Evolutionary conservation across 2,113 vertebrate genomes (phyloP).

Genomic region (Struthio camelus): DNA sequence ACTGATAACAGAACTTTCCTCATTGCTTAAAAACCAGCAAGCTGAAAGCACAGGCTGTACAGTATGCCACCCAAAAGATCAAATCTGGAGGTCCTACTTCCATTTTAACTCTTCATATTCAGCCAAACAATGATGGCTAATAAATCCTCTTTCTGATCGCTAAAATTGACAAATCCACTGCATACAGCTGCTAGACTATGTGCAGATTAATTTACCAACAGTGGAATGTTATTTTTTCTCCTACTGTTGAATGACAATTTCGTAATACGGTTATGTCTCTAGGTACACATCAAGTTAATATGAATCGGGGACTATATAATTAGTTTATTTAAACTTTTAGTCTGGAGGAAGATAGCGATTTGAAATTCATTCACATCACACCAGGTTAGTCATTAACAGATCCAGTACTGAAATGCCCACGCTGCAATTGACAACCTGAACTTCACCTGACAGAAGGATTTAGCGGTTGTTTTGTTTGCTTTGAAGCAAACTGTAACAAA

Average conservation of each 20-base stretch:
- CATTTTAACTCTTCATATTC: background rate
- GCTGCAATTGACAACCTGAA: background rate
- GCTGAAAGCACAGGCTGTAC: background rate
- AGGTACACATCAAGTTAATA: background rate
- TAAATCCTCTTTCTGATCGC: background rate
- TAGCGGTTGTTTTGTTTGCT: background rate
- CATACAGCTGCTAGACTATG: background rate
- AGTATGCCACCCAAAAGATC: background rate
- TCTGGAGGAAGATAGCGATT: background rate
- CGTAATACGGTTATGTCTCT: background rate
- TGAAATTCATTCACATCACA: background rate
- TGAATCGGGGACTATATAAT: background rate
- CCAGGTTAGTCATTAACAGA: background rate
- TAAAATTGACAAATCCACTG: background rate
- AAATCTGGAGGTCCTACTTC: background rate
- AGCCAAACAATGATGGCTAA: background rate
- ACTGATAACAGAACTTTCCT: background rate
- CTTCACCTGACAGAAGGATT: background rate
- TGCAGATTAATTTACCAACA: background rate
- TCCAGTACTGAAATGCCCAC: background rate
- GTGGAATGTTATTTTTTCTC: background rate
- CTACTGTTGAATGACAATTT: background rate
- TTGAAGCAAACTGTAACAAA: background rate
- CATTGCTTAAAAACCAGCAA: background rate
- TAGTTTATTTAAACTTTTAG: background rate